A percentile compares a stretch with the other conserved stretches of the same genome.
phyloP scores from a whole-genome alignment of 2,797 vertebrate genomes.

The Rhinichthys osculus region DNA sequence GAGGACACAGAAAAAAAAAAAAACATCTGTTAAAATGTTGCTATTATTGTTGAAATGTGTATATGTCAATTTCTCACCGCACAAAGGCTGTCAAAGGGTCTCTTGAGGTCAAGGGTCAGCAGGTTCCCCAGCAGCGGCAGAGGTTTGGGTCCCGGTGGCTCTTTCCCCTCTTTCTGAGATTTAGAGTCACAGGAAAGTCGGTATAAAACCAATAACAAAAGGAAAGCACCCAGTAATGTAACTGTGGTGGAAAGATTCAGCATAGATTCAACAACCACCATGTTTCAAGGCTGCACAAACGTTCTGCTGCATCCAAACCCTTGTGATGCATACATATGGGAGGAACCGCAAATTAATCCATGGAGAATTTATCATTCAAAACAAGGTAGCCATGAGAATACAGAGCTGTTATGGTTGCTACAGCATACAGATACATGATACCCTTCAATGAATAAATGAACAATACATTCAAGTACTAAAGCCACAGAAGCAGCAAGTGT shows the following conservation, averaged over 20 bases:
- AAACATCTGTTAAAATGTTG: background rate
- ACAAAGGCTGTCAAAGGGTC: slow-evolving; percentile 59
- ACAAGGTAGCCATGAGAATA: background rate
- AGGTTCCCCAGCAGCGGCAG: slow-evolving; percentile 73
- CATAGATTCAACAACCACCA: slow-evolving; percentile 42
- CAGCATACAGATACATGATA: background rate
- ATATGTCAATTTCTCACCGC: slow-evolving; percentile 57
- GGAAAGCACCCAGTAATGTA: slow-evolving; percentile 43
- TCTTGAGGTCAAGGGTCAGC: slow-evolving; percentile 66
- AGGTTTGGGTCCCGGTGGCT: slow-evolving; percentile 69
- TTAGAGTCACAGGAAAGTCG: slow-evolving; percentile 37
- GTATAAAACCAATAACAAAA: slow-evolving; percentile 58
- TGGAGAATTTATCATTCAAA: background rate
- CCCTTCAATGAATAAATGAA: background rate
- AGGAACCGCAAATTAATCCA: background rate
- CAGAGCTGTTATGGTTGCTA: background rate
- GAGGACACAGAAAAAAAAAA: background rate
- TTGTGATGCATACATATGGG: background rate
- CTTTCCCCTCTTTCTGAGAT: background rate
- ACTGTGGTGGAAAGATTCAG: slow-evolving; percentile 10
- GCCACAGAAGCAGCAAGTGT: background rate
- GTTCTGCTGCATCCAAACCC: background rate
- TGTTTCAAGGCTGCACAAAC: background rate
- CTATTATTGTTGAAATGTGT: background rate
- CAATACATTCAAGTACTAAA: background rate